Evolutionary conservation across 2,888 invertebrate species (phyloP).

Genomic region (Xylophagus ater): DNA sequence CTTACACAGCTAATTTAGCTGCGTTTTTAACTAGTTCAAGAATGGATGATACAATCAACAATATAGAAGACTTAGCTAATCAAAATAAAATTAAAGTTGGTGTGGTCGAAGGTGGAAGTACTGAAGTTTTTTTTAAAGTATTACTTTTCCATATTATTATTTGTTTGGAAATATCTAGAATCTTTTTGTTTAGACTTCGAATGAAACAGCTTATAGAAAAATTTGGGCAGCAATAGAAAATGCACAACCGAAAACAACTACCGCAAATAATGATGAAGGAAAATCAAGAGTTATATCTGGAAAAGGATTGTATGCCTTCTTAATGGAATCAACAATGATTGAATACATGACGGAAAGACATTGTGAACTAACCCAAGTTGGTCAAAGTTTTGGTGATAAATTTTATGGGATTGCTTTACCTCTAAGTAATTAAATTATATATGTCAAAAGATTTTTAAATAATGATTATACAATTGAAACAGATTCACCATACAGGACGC

Average conservation of each 20-base stretch:
- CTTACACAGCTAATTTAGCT: conserved; percentile 89
- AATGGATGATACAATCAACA: conserved; percentile 79
- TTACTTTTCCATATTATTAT: neutral
- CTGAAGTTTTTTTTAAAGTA: conserved; percentile 82
- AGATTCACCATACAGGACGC: conserved; percentile 67
- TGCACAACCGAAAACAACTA: conserved; percentile 70
- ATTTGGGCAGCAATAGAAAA: conserved; percentile 86
- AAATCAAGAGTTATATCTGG: conserved; percentile 65
- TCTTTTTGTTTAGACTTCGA: conserved; percentile 51
- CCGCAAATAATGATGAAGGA: conserved; percentile 67
- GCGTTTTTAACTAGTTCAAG: conserved; percentile 85
- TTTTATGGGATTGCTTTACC: conserved; percentile 91
- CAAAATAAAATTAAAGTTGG: conserved; percentile 94
- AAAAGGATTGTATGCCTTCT: conserved; percentile 75
- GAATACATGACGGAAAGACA: conserved; percentile 77
- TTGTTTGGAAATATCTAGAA: neutral
- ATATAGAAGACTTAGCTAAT: conserved; percentile 79
- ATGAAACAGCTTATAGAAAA: conserved; percentile 72
- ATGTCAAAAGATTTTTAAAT: neutral
- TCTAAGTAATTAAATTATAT: conserved; percentile 53
- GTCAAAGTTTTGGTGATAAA: conserved; percentile 73
- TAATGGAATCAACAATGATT: conserved; percentile 92
- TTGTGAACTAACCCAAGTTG: conserved; percentile 70
- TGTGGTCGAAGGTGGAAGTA: conserved; percentile 76
- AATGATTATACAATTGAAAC: conserved; percentile 7